Base-by-base conservation (phyloP, 2,888 invertebrate species). In the Kuschelorhynchus macadamiae region DNA sequence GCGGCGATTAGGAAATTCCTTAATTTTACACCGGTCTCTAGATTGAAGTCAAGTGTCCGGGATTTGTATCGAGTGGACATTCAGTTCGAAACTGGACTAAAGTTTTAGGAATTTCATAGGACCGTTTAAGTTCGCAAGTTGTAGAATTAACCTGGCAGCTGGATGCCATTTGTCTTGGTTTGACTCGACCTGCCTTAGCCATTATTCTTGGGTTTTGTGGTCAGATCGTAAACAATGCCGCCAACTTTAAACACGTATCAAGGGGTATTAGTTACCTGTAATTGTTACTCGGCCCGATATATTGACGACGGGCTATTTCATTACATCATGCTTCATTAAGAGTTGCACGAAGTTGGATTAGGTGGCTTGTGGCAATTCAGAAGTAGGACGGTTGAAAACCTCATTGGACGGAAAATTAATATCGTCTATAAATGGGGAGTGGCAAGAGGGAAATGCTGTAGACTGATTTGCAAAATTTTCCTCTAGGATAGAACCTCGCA, bases 141-240 rank as follows among this genome's bases (percentile, higher is more conserved):
- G 79, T 78, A 81, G 82, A 81, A 82, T 82, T 82, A 82, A 82
- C 81, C 81, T 80, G 81, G 79, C 59, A 81, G 78, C 79, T 80
- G 80, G 80, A 81, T 81, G 80, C 82, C 82, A 83, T 83, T 82
- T 82, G 82, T 83, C 82, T 83, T 82, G 82, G 82, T 82, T 82
- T 81, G 83, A 82, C 81, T 81, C 79, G 80, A 81, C 80, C 79
- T 77, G 64, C 77, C 75, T 75, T 64, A 73, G 69, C 81, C 81
- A 82, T 83, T 82, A 82, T 79, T 82, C 82, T 81, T 82, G 80
- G 79, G 76, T 78, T 71, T 77, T 82, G 83, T 76, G 83, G 83
- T 80, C 80, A 74, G 81, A 79, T 81, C 79, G 81, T 79, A 82
- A 83, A 83, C 83, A 83, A 83, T 83, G 81, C 81, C 80, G 78